These are phyloP conservation scores for Lumbricus terrestris DNA, from an alignment of 2,888 invertebrate genomes.

Conservation along the genomic window DNA sequence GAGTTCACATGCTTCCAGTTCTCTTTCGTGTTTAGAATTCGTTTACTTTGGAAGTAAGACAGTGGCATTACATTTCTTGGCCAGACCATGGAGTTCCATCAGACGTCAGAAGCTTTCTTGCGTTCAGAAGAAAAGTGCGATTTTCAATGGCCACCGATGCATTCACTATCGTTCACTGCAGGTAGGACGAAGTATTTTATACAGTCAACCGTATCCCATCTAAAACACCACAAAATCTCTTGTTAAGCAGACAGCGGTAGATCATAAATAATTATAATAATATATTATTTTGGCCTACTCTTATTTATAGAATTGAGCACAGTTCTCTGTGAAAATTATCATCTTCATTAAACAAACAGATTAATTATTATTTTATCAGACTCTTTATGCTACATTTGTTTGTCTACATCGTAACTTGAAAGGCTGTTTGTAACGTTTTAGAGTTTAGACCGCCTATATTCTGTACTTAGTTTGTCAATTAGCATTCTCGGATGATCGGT, in stretches of 20 bases:
- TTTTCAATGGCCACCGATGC: neutral
- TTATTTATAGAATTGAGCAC: neutral
- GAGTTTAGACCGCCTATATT: too few relatives aligned
- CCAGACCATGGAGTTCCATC: constrained; percentile 12
- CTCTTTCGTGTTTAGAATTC: neutral
- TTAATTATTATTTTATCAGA: too few relatives aligned
- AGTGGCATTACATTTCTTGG: constrained; percentile 15
- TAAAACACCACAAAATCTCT: neutral
- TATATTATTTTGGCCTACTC: too few relatives aligned
- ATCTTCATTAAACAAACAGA: too few relatives aligned
- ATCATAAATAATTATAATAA: too few relatives aligned
- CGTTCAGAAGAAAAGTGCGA: constrained; percentile 15
- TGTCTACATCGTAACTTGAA: too few relatives aligned
- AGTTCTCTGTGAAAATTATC: too few relatives aligned
- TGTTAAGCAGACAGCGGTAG: too few relatives aligned
- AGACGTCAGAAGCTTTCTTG: neutral
- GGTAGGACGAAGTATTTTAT: neutral
- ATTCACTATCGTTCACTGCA: neutral
- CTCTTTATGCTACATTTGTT: too few relatives aligned
- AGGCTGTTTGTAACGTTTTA: too few relatives aligned
- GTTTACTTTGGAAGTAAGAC: neutral
- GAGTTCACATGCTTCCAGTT: neutral
- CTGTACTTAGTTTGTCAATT: too few relatives aligned
- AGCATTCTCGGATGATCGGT: too few relatives aligned
- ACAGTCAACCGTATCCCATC: neutral